Evolutionary conservation across 2,888 invertebrate genomes (phyloP), one percentile per base, ranked within the genome.

Genomic region (Hypomecis punctinalis): DNA sequence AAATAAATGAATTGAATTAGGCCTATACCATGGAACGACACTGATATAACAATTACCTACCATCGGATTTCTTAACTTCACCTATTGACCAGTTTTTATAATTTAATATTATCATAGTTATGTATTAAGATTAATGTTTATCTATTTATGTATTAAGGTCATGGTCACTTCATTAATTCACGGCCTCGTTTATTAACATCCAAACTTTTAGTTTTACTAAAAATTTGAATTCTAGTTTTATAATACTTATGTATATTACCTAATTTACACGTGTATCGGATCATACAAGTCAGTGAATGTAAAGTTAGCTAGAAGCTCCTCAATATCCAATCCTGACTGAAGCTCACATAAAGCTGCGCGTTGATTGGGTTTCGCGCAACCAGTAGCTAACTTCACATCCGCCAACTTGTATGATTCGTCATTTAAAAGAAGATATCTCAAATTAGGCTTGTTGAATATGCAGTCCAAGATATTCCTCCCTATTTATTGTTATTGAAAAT

Each of bases 101-200:
- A 37, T 23, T 6, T 10, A 51, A 51, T 51, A 33, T 43, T 46
- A 39, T 52, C 13, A 35, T 47, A 11, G 11, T 51, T 51, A 40
- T 45, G 42, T 23, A 23, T 23, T 23, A 23, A 23, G 23, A 23
- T 23, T 23, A 23, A 23, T 23, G 23, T 2, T 23, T 23, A 23
- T 23, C 23, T 23, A 23, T 23, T 23, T 40, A 52, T 63, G 54
- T 58, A 58, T 57, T 60, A 23, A 23, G 55, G 57, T 66, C 67
- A 71, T 39, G 70, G 70, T 56, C 68, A 60, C 36, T 45, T 13
- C 46, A 63, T 68, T 60, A 65, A 59, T 63, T 68, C 68, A 70
- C 39, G 61, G 67, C 58, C 63, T 67, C 39, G 10, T 52, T 52
- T 52, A 40, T 39, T 13, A 8, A 39, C 39, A 13, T 40, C 8